These are phyloP conservation scores for Garra rufa DNA, from an alignment of 2,113 vertebrate species.

Conservation along the genomic window DNA sequence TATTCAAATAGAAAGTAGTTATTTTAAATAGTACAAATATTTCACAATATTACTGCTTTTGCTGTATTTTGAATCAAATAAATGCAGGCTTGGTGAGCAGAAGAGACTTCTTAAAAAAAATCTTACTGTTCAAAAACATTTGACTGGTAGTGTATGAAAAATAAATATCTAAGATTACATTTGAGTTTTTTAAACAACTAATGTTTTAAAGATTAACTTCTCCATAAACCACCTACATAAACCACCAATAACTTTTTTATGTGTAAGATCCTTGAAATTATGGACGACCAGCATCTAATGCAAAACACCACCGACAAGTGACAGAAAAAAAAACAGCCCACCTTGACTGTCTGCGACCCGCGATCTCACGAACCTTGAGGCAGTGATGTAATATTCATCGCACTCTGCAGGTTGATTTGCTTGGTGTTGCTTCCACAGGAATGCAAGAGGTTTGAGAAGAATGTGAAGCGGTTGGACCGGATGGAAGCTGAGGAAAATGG, in stretches of 20 bases:
- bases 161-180: background rate
- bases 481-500: constrained; percentile 25
- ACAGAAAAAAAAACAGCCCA: constrained; percentile 27
- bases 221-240: background rate
- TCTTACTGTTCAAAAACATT: no score
- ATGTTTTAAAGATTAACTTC: background rate
- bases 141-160: background rate
- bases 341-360: constrained; percentile 40
- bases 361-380: constrained; percentile 49
- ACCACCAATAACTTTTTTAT: background rate
- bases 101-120: no score
- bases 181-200: background rate
- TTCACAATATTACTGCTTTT: no score
- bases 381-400: constrained; percentile 59
- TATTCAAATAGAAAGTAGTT: no score
- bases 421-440: constrained; percentile 42
- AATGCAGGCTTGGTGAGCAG: no score
- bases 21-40: no score
- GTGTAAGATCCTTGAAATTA: constrained; percentile 52
- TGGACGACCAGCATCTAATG: constrained; percentile 42
- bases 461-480: constrained; percentile 1
- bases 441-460: constrained; percentile 42
- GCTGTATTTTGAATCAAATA: no score
- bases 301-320: constrained; percentile 46
- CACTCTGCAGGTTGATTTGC: constrained; percentile 50